Percentiles rank a stretch among this genome's conserved stretches.
Conservation (phyloP, 2,113 vertebrate genomes). For the Meles meles region DNA sequence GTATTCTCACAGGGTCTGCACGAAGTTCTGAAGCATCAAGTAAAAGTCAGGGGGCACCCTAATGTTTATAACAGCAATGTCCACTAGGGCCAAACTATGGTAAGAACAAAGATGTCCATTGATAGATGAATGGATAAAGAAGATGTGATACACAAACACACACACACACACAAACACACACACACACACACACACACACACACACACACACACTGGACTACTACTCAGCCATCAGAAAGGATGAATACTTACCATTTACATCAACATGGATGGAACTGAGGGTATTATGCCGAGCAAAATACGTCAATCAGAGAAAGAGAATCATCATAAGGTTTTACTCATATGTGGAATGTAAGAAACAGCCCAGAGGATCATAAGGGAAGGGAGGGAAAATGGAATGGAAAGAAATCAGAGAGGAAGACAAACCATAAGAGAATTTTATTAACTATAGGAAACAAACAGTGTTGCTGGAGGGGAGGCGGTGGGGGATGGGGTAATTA, state of each 20-base stretch:
- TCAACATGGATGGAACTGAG: neutral
- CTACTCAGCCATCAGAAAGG: neutral
- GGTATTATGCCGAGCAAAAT: neutral
- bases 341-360: neutral
- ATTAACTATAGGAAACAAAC: neutral
- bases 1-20: neutral
- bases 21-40: constrained; percentile 44
- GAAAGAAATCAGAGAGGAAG: neutral
- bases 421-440: neutral
- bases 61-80: neutral
- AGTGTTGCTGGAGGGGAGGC: neutral
- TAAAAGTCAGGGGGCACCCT: neutral
- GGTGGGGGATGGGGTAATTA: neutral
- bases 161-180: no score
- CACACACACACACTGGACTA: neutral
- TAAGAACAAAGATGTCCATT: neutral
- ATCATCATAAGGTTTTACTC: neutral
- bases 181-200: no score
- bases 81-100: neutral
- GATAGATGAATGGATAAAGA: neutral
- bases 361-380: neutral
- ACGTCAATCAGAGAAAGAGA: neutral
- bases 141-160: neutral
- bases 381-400: neutral
- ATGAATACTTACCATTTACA: neutral